These are phyloP conservation scores for Athalia circularis DNA, from an alignment of 2,888 invertebrate species.

Conservation along the genomic window DNA sequence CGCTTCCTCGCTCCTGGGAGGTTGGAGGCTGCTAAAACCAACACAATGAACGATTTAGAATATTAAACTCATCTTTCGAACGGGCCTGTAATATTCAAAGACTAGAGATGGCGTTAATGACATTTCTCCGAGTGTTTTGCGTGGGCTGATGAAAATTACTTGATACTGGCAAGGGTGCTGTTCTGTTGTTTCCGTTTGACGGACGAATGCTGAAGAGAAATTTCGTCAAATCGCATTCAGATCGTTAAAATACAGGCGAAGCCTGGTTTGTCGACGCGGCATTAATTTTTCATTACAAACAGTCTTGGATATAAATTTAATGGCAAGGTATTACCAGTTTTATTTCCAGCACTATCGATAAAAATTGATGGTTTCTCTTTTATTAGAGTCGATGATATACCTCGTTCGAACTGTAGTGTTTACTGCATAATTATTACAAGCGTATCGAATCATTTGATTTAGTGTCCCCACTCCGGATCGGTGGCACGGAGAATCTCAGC, in stretches of 20 bases:
- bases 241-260: too few relatives aligned
- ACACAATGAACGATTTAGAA: conserved; percentile 50
- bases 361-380: background rate
- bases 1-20: conserved; percentile 73
- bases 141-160: too few relatives aligned
- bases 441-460: conserved; percentile 16
- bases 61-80: background rate
- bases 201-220: too few relatives aligned
- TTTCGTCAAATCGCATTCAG: too few relatives aligned
- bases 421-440: conserved; percentile 16
- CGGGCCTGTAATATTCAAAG: background rate
- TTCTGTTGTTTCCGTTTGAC: too few relatives aligned
- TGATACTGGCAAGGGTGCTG: too few relatives aligned
- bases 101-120: too few relatives aligned
- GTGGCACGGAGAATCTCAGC: background rate
- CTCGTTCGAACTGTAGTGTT: conserved; percentile 1
- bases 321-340: background rate
- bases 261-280: too few relatives aligned
- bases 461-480: background rate
- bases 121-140: too few relatives aligned
- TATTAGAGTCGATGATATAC: conserved; percentile 14
- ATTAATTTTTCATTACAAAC: too few relatives aligned
- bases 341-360: background rate
- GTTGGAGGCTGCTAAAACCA: conserved; percentile 80
- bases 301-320: too few relatives aligned